Conservation (phyloP, 2,113 vertebrate species). For the Phrynocephalus versicolor region DNA sequence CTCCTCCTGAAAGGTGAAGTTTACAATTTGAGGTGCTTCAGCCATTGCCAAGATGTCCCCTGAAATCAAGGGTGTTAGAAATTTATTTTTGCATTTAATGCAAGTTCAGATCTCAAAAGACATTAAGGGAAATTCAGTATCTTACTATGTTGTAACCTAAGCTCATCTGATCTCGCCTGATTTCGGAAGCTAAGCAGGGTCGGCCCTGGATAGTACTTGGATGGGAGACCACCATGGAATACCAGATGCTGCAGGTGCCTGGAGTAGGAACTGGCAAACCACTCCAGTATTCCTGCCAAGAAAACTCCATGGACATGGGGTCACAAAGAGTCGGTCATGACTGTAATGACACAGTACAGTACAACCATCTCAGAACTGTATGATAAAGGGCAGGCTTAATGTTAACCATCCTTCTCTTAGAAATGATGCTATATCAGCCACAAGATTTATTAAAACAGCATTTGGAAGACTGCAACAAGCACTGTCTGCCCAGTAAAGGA, state of each 20-base stretch:
- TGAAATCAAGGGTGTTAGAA: background rate
- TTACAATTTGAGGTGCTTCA: background rate
- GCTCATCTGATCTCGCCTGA: background rate
- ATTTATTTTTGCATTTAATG: background rate
- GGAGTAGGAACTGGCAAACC: no score
- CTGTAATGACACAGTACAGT: no score
- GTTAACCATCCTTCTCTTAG: background rate
- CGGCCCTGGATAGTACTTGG: no score
- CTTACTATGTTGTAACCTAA: background rate
- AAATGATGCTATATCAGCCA: background rate
- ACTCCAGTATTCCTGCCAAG: no score
- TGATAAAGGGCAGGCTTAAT: background rate
- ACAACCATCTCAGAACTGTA: background rate
- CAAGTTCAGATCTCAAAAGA: background rate
- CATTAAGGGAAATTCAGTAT: background rate
- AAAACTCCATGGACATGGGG: no score
- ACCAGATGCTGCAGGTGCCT: no score
- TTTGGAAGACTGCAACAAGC: constrained; percentile 3
- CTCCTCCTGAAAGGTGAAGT: no score
- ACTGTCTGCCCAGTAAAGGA: background rate
- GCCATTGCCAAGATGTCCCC: background rate
- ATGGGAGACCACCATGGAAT: no score
- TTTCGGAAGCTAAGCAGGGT: no score
- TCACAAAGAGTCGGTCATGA: no score
- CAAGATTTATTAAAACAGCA: accelerated